phyloP scores from a whole-genome alignment of 2,888 invertebrate genomes.

The Hanleya hanleyi region DNA sequence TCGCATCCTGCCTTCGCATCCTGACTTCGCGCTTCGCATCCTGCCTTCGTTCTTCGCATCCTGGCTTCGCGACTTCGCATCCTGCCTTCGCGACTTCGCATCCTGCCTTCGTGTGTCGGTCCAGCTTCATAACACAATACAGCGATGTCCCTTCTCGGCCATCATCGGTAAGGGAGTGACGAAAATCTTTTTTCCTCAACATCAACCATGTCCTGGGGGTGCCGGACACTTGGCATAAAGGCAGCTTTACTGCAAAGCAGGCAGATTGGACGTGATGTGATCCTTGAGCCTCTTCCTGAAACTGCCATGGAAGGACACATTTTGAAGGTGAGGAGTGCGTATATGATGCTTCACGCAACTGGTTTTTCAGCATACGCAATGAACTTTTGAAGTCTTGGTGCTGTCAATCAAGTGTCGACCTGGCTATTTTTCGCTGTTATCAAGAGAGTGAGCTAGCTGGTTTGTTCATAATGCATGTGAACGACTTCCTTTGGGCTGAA shows the following conservation, averaged over 20 bases:
- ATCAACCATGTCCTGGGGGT: neutral
- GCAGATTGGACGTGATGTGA: constrained; percentile 8
- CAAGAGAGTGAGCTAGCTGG: constrained; percentile 16
- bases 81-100: too few relatives aligned
- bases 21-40: too few relatives aligned
- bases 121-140: too few relatives aligned
- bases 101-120: too few relatives aligned
- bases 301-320: neutral
- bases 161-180: neutral
- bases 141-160: too few relatives aligned
- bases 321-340: constrained; percentile 22
- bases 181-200: constrained; percentile 8
- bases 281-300: constrained; percentile 14
- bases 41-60: too few relatives aligned
- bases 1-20: too few relatives aligned
- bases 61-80: too few relatives aligned
- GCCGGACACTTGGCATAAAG: constrained; percentile 19
- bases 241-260: constrained; percentile 19
- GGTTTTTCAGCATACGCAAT: constrained; percentile 30
- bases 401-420: constrained; percentile 29
- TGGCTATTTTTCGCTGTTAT: constrained; percentile 35
- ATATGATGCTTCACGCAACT: constrained; percentile 16
- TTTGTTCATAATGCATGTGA: constrained; percentile 34
- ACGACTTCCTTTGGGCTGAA: too few relatives aligned
- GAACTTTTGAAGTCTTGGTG: constrained; percentile 17